These are phyloP conservation scores for Leucopternis melanops DNA, from an alignment of 2,113 vertebrate species.

Conservation along the genomic window DNA sequence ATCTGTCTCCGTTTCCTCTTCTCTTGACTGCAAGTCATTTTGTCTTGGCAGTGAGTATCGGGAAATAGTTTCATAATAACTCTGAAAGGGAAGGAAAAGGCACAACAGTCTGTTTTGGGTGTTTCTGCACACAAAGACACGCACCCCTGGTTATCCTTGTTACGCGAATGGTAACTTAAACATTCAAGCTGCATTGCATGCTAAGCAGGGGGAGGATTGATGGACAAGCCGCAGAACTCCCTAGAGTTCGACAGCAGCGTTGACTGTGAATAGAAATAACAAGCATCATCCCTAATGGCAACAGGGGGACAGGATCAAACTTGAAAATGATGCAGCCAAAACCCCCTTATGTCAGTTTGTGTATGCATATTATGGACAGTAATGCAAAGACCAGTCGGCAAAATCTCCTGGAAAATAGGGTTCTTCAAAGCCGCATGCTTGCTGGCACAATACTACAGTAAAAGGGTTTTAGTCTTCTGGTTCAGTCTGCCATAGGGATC, in stretches of 20 bases:
- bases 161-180: not conserved
- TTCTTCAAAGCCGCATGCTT: not conserved
- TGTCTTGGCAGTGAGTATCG: no score
- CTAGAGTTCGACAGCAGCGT: not conserved
- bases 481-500: not conserved
- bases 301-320: not conserved
- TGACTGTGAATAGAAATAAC: conserved; percentile 30
- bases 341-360: rapidly evolving
- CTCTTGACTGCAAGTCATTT: no score
- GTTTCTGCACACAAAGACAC: not conserved
- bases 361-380: not conserved
- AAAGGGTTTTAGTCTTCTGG: not conserved
- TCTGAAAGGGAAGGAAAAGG: no score
- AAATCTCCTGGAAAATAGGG: not conserved
- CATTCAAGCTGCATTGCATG: not conserved
- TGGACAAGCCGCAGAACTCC: conserved; percentile 9
- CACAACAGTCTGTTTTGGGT: not conserved
- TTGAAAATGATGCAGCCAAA: not conserved
- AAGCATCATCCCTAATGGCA: not conserved
- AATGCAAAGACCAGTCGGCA: not conserved
- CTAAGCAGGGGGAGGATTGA: not conserved
- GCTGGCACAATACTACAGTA: not conserved
- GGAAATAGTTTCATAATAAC: no score
- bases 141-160: not conserved
- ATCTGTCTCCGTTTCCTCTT: no score